Evolutionary conservation across 2,113 vertebrate species (phyloP).

Genomic region (Ovibos moschatus): DNA sequence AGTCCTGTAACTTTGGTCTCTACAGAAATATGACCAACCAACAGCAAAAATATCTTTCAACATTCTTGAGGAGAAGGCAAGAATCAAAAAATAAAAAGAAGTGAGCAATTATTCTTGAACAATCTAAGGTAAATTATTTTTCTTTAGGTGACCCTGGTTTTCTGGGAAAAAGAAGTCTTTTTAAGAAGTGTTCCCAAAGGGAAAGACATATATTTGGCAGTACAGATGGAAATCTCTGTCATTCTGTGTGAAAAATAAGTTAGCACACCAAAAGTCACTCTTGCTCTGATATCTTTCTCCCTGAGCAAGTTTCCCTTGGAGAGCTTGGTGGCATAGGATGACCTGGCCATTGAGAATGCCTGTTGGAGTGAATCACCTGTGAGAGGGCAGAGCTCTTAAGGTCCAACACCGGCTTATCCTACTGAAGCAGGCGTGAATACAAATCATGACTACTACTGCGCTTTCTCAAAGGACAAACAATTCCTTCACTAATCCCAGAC

Average conservation of each 20-base stretch:
- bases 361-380: neutral
- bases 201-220: neutral
- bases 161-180: neutral
- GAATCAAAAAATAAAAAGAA: neutral
- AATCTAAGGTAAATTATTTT: neutral
- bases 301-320: neutral
- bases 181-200: neutral
- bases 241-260: neutral
- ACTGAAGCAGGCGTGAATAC: neutral
- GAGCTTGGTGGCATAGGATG: neutral
- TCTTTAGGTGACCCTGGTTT: neutral
- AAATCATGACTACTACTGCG: neutral
- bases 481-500: neutral
- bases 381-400: neutral
- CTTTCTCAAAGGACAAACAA: neutral
- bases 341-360: neutral
- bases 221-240: neutral
- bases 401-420: neutral
- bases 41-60: neutral
- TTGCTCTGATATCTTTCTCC: neutral
- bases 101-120: neutral
- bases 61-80: neutral
- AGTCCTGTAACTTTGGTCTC: neutral
- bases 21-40: neutral
- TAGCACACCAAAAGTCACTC: neutral